A percentile compares a stretch with the other conserved stretches of the same genome.
These are phyloP conservation scores for Galleria mellonella DNA, from an alignment of 1,140 invertebrate species.

Conservation along the genomic window DNA sequence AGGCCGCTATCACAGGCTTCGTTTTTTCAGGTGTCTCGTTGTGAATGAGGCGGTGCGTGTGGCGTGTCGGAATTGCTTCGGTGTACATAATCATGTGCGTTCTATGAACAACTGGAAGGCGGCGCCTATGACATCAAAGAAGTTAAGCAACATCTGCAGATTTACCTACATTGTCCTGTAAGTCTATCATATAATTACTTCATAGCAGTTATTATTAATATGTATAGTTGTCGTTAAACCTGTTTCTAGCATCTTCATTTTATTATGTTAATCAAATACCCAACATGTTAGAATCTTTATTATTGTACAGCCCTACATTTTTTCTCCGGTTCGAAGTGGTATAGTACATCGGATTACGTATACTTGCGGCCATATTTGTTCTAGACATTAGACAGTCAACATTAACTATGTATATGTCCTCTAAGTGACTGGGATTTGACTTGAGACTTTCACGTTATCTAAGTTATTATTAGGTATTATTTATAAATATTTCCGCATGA, in stretches of 20 bases:
- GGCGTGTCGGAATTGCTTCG: conserved; percentile 21
- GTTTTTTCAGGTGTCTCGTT: neutral
- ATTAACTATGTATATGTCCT: conserved; percentile 23
- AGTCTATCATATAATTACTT: conserved; percentile 15
- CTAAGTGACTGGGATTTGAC: conserved; percentile 16
- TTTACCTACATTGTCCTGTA: conserved; percentile 40
- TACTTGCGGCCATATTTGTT: conserved; percentile 43
- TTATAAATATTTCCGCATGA: neutral
- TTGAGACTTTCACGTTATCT: conserved; percentile 17
- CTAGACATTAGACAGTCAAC: conserved; percentile 32
- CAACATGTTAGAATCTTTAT: neutral
- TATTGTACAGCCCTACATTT: neutral
- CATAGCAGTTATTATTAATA: neutral
- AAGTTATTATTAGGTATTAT: neutral
- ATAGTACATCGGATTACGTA: conserved; percentile 13
- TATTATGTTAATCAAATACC: neutral
- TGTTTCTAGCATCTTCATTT: neutral
- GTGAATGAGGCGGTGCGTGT: conserved; percentile 7
- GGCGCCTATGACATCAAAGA: conserved; percentile 11
- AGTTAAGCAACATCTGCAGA: conserved; percentile 52
- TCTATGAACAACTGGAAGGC: conserved; percentile 20
- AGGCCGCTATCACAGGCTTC: neutral
- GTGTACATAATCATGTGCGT: conserved; percentile 29
- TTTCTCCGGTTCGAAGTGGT: neutral
- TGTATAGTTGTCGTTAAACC: neutral